Percentiles rank a stretch among this genome's conserved stretches.
These are phyloP conservation scores for Eremophila alpestris DNA, from an alignment of 2,797 vertebrate genomes.

Conservation along the genomic window DNA sequence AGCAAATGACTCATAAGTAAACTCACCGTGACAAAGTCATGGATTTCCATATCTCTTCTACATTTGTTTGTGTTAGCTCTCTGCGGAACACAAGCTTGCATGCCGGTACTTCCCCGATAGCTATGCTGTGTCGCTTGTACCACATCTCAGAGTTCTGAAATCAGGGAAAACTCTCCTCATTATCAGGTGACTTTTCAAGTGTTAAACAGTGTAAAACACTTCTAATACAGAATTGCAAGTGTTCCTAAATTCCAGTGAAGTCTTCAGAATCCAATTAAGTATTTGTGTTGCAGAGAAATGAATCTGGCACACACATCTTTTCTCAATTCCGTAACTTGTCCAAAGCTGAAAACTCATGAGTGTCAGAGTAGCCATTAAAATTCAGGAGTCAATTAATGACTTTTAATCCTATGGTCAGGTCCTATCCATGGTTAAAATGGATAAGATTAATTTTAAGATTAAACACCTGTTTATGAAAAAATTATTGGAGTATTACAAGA, in stretches of 20 bases:
- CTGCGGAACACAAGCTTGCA: constrained; percentile 87
- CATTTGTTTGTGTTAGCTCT: constrained; percentile 84
- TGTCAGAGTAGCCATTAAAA: not conserved
- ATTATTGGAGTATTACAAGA: not conserved
- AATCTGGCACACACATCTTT: not conserved
- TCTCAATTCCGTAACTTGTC: not conserved
- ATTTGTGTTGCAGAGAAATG: not conserved
- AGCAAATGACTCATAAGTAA: not conserved
- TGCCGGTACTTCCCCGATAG: constrained; percentile 89
- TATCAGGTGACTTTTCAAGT: not conserved
- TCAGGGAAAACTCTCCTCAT: not conserved
- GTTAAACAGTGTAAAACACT: not conserved
- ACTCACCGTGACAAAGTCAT: constrained; percentile 83
- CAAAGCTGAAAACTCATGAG: not conserved
- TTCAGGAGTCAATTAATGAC: not conserved
- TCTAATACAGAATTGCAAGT: not conserved
- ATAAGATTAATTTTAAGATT: not conserved
- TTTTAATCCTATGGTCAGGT: not conserved
- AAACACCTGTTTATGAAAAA: not conserved
- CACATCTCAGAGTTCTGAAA: constrained; percentile 86
- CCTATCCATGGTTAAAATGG: not conserved
- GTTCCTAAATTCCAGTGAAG: not conserved
- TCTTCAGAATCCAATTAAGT: not conserved
- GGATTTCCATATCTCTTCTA: constrained; percentile 92
- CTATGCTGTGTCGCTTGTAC: constrained; percentile 95